phyloP scores from a whole-genome alignment of 2,888 invertebrate species.

The Yponomeuta malinellus region DNA sequence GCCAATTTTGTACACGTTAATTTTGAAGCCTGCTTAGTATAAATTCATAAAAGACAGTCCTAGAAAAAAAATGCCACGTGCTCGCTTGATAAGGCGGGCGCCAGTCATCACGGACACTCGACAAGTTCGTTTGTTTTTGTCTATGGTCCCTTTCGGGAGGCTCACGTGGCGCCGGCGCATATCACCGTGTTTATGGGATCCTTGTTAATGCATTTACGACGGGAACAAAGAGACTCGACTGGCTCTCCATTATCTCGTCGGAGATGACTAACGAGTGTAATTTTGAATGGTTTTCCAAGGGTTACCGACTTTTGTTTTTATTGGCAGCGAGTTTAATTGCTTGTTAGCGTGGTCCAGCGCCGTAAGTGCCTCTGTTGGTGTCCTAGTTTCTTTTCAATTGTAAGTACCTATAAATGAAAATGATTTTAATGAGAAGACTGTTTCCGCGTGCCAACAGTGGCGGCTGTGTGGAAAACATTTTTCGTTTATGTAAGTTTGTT shows the following conservation, averaged over 20 bases:
- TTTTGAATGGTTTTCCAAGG: slow-evolving; percentile 2
- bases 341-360: not conserved
- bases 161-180: slow-evolving; percentile 43
- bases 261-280: slow-evolving; percentile 9
- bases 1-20: not conserved
- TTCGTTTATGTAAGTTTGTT: not conserved
- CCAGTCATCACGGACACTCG: slow-evolving; percentile 31
- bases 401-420: not conserved
- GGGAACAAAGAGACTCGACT: slow-evolving; percentile 13
- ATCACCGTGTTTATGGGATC: slow-evolving; percentile 42
- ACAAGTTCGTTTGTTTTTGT: slow-evolving; percentile 15
- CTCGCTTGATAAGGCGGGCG: slow-evolving; percentile 56
- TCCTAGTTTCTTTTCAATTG: not conserved
- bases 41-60: not conserved
- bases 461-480: not conserved
- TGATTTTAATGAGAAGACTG: not conserved
- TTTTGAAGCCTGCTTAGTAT: too few relatives aligned
- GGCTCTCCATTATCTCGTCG: slow-evolving; percentile 10
- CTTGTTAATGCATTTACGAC: slow-evolving; percentile 15
- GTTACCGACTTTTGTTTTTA: not conserved
- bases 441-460: not conserved
- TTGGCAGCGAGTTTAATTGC: not conserved
- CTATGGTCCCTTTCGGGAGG: slow-evolving; percentile 20
- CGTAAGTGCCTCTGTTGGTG: not conserved
- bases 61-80: slow-evolving; percentile 39